Evolutionary conservation across 2,113 vertebrate genomes (phyloP).

Genomic region (Corynorhinus townsendii): DNA sequence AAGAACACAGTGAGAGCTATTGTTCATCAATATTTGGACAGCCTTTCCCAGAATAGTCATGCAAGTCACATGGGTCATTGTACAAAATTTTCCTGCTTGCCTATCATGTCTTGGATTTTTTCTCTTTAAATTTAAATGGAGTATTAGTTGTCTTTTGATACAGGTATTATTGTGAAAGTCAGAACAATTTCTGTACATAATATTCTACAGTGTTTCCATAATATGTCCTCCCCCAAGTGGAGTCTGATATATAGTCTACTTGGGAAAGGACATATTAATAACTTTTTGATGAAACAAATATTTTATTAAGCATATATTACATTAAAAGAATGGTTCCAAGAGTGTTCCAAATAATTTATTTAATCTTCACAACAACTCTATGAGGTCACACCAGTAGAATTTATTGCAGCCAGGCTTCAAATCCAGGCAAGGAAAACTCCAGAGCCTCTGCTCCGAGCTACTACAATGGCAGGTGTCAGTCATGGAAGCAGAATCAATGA

Average conservation of each 20-base stretch:
- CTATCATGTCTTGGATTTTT: neutral
- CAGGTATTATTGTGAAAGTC: neutral
- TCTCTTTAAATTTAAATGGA: neutral
- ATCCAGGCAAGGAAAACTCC: neutral
- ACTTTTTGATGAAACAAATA: neutral
- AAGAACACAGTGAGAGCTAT: neutral
- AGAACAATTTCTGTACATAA: neutral
- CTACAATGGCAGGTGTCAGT: neutral
- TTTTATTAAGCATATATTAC: neutral
- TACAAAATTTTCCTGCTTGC: neutral
- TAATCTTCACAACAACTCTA: neutral
- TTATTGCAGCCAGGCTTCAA: neutral
- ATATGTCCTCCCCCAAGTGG: neutral
- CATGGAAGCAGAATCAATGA: neutral
- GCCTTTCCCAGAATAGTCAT: neutral
- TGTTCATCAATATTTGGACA: conserved; percentile 40
- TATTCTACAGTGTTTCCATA: neutral
- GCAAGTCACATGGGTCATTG: neutral
- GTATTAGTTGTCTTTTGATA: conserved; percentile 12
- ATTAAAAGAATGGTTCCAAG: neutral
- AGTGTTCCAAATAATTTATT: conserved; percentile 11
- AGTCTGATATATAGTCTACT: neutral
- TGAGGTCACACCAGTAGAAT: neutral
- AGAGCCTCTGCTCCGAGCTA: neutral
- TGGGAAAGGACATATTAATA: neutral